Evolutionary conservation across 2,888 invertebrate species (phyloP).

Genomic region (Xanthia icteritia): DNA sequence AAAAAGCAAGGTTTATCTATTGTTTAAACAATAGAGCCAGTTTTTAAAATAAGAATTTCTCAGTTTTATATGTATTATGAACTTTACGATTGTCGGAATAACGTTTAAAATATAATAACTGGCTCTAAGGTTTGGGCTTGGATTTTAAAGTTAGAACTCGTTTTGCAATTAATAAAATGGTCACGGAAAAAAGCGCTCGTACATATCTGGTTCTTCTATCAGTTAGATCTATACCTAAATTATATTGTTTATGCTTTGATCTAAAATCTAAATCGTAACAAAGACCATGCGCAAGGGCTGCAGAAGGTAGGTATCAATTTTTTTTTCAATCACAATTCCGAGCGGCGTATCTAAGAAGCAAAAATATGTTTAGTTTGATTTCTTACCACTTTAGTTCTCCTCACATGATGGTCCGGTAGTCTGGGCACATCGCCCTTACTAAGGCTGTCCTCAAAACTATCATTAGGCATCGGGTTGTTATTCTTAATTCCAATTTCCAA

Average conservation of each 20-base stretch:
- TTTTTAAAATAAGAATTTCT: neutral
- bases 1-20: neutral
- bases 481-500: conserved; percentile 78
- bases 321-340: neutral
- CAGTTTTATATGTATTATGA: neutral
- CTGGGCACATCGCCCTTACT: conserved; percentile 91
- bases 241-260: neutral
- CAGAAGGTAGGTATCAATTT: neutral
- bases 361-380: conserved; percentile 9
- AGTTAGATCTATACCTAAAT: too few species aligned
- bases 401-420: conserved; percentile 89
- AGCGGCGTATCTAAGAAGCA: neutral
- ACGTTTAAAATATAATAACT: neutral
- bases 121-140: neutral
- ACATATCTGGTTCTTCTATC: too few species aligned
- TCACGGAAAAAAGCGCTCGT: neutral
- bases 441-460: conserved; percentile 88
- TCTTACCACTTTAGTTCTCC: conserved; percentile 87
- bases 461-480: conserved; percentile 78
- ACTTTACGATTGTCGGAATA: neutral
- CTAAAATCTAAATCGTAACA: neutral
- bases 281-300: neutral
- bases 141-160: neutral
- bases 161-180: neutral
- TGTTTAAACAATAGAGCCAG: neutral